Evolutionary conservation across 2,888 invertebrate genomes (phyloP).

Genomic region (Mimumesa dahlbomi): DNA sequence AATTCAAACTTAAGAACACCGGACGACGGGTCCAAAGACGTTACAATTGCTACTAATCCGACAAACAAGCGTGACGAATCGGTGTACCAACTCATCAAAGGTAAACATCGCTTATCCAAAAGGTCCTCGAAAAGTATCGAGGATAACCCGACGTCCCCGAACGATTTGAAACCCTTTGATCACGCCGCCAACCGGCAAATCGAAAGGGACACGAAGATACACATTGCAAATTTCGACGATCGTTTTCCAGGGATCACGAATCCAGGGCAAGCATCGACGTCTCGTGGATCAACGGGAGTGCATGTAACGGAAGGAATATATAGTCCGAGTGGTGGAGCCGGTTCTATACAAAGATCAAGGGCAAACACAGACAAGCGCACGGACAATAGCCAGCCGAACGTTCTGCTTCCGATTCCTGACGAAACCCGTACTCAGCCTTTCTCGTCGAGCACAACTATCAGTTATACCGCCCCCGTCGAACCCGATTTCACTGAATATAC

Average conservation of each 20-base stretch:
- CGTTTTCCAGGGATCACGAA: background rate
- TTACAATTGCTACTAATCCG: too few relatives aligned
- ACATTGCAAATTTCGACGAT: slow-evolving; percentile 2
- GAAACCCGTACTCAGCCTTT: background rate
- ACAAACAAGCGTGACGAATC: too few relatives aligned
- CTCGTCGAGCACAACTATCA: background rate
- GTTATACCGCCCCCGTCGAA: background rate
- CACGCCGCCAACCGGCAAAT: background rate
- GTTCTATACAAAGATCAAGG: slow-evolving; percentile 20
- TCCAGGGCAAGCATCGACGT: background rate
- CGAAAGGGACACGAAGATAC: background rate
- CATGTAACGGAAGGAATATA: background rate
- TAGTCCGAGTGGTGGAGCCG: background rate
- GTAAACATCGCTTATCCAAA: background rate
- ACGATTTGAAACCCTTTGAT: background rate
- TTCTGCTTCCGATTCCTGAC: background rate
- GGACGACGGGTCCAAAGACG: too few relatives aligned
- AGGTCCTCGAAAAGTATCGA: background rate
- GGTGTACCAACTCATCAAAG: background rate
- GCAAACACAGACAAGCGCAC: background rate
- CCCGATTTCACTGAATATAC: background rate
- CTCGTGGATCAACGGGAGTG: slow-evolving; percentile 21
- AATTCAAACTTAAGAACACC: too few relatives aligned
- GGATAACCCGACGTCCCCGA: too few relatives aligned
- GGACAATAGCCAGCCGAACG: background rate